Base-by-base conservation (phyloP, 2,113 vertebrate species). In the Mystacornis crossleyi region DNA sequence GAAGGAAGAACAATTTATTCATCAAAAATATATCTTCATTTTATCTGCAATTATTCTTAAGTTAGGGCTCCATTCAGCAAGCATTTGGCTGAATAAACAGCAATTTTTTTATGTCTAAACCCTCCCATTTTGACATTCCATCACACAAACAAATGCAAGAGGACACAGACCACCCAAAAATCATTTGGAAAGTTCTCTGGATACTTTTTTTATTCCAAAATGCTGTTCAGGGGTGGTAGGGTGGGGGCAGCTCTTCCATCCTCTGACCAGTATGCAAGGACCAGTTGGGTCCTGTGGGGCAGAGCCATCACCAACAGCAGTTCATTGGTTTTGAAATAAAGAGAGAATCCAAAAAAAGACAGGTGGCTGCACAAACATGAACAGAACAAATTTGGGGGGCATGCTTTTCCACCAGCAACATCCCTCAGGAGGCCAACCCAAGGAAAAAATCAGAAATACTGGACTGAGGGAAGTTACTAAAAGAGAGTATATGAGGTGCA, bases 1-100 rank as follows among this genome's bases (percentile, higher is more conserved):
- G 79, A 97, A 96, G 95, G 75, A 86, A 90, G 82, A 96, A 95
- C 79, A 93, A 97, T 97, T 97, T 97, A 97, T 96, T 94, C 54
- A 92, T 95, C 95, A 92, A 86, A 97, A 95, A 93, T 86, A 95
- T 29, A 88, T 90, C 92, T 96, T 90, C 24, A 2, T 95, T 95
- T 96, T 93, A 93, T 82, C 82, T 81, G 90, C 86, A 96, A 92
- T 97, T 97, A 95, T 95, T 90, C 85, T 88, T 82, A 77, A 95
- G 85, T 93, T 95, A 96, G 95, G 80, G 86, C 75, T 85, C 81
- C 71, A 73, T 94, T 95, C 94, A 72, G 79, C 33, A 45, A 86
- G 79, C 65, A 88, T 80, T 94, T 93, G 75, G 58, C 58, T 66
- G 72, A 93, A 90, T 81, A 93, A 96, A 93, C 79, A 92, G 88